Base-by-base conservation (phyloP, 2,113 vertebrate species). In the Cavia porcellus region DNA sequence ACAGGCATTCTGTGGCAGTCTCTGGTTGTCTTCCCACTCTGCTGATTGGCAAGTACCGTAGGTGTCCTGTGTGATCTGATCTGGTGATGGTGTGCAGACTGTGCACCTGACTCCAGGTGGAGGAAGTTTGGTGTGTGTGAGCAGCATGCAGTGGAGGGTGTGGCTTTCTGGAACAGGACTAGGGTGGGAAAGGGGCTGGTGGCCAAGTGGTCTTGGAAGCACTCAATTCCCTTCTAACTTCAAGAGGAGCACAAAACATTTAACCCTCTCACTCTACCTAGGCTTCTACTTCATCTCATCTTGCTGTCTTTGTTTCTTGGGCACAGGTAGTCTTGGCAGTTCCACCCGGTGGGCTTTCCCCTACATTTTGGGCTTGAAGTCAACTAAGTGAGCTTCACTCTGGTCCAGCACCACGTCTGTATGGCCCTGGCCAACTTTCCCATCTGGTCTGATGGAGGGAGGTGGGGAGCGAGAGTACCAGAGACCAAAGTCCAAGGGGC, bases 401-500 rank as follows among this genome's bases (percentile, higher is more conserved):
- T 11, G 19, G 64, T 32, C 66, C 14, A 57, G 62, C 42, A 77
- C 35, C 35, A 83, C 25, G 80, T 87, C 55, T 75, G 55, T 8
- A 2, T 1, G 25, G 38, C 70, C 86, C 79, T 90, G 94, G 92
- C 82, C 92, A 91, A 95, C 68, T 84, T 95, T 92, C 80, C 72
- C 84, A 90, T 92, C 38, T 74, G 80, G 89, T 57, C 77, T 70
- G 77, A 61, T 30, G 50, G 59, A 93, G 30, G 68, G 81, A 94
- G 89, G 84, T 28, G 83, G 81, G n/a, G 84, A 94, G 84, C 7
- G 85, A 88, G 62, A 52, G 50, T 32, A 92, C 68, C 55, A 85
- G 47, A 90, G 96, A 83, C 75, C 96, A 75, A 97, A 98, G 98
- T 98, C 95, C 97, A 86, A 86, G 81, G 90, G 93, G 86, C 89